A percentile compares a stretch with the other conserved stretches of the same genome.
These are phyloP conservation scores for Hapalemur alaotrensis DNA, from an alignment of 2,797 vertebrate genomes.

Conservation along the genomic window DNA sequence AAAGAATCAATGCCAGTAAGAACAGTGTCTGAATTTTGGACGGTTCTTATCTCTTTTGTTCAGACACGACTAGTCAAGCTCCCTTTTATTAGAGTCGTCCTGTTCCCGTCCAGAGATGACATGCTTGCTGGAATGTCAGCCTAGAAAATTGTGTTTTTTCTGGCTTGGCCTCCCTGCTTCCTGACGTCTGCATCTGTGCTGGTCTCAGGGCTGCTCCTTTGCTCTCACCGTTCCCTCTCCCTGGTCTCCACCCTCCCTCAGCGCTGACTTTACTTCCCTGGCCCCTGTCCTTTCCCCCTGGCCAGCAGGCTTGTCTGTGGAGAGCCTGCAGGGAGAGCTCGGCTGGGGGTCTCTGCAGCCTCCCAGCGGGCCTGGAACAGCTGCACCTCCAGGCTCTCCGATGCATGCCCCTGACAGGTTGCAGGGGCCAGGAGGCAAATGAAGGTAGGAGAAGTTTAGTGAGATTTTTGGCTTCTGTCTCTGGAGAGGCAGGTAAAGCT, in stretches of 20 bases:
- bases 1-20: not conserved
- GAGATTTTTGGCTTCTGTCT: not conserved
- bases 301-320: not conserved
- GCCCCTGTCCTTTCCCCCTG: not conserved
- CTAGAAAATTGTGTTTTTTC: constrained; percentile 5
- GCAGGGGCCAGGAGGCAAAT: not conserved
- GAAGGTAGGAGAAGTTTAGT: not conserved
- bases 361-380: not conserved
- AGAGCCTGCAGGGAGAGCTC: not conserved
- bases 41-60: not conserved
- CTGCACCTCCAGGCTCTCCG: not conserved
- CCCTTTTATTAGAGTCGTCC: not conserved
- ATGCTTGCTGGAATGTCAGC: not conserved
- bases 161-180: not conserved
- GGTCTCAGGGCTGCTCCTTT: not conserved
- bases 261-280: not conserved
- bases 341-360: not conserved
- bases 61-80: not conserved
- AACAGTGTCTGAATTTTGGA: not conserved
- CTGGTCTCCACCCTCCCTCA: not conserved
- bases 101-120: constrained; percentile 19
- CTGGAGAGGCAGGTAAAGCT: not conserved
- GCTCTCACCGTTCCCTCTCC: not conserved
- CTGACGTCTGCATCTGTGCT: not conserved
- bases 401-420: not conserved